Base-by-base conservation (phyloP, 2,113 vertebrate genomes). In the Acrocephalus arundinaceus region DNA sequence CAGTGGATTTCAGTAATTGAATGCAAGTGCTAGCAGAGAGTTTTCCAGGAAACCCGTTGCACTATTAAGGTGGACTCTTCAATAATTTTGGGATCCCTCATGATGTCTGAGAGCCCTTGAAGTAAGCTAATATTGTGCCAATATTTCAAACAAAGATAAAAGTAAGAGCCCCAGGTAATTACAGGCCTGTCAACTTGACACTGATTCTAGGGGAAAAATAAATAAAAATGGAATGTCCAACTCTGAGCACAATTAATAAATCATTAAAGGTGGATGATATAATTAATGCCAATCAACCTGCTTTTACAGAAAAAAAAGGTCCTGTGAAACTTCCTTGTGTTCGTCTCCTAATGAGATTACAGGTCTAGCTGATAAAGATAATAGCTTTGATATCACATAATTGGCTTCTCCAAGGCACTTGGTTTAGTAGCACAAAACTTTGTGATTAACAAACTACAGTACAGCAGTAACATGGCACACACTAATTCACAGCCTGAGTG, bases 231-330 rank as follows among this genome's bases (percentile, higher is more conserved):
- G 61, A 94, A 92, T 85, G 94, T 89, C 95, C 95, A 72, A 94
- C 61, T 54, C 70, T 11, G 93, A 95, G 49, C 45, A 82, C 61
- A 90, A 97, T 95, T 95, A 95, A 97, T 94, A 96, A 96, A 96
- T 95, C 95, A 94, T 96, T 96, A 96, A 97, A 94, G n/a, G 89
- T 84, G 57, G 76, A 46, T 84, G 66, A 72, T 94, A 87, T 89
- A 95, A 96, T 95, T 97, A 96, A 94, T 91, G 93, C 91, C 93
- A 93, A 97, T 97, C 95, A 94, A 94, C 45, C 46, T 58, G 37
- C 57, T 59, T 95, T 94, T 91, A 57, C 6, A 82, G 80, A 63
- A 95, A 89, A 92, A 95, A 95, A 87, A 65, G 33, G 43, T 55
- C 65, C 33, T 77, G 80, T 81, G 89, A 89, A 92, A 91, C 61